These are phyloP conservation scores for Battus philenor DNA, from an alignment of 1,140 invertebrate species.

Conservation along the genomic window DNA sequence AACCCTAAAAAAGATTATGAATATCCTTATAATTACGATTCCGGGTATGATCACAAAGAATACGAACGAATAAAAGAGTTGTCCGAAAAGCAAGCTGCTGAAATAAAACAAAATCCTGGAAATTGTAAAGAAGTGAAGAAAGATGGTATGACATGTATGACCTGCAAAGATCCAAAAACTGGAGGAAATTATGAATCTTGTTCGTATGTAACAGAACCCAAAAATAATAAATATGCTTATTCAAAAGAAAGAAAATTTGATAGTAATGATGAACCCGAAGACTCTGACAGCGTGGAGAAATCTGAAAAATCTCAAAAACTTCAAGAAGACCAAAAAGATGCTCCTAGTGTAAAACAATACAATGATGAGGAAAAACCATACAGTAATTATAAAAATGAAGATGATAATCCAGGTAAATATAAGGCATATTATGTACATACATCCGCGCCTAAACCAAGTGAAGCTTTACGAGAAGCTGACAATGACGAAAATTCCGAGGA, in stretches of 20 bases:
- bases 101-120: conserved; percentile 77
- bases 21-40: conserved; percentile 68
- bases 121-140: conserved; percentile 79
- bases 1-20: conserved; percentile 60
- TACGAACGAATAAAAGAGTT: conserved; percentile 73
- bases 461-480: conserved; percentile 41
- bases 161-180: conserved; percentile 81
- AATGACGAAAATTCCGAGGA: conserved; percentile 50
- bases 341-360: conserved; percentile 39
- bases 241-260: conserved; percentile 78
- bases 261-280: conserved; percentile 73
- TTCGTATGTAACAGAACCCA: conserved; percentile 81
- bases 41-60: conserved; percentile 70
- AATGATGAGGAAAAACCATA: conserved; percentile 35
- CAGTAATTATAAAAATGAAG: conserved; percentile 49
- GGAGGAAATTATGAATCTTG: conserved; percentile 84
- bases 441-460: conserved; percentile 51
- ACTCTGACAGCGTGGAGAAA: conserved; percentile 47
- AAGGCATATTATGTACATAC: conserved; percentile 61
- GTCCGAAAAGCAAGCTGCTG: conserved; percentile 76
- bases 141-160: conserved; percentile 80
- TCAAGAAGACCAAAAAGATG: conserved; percentile 44
- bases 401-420: conserved; percentile 62
- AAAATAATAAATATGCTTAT: conserved; percentile 83
- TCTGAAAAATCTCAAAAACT: conserved; percentile 54